Percentiles rank a stretch among this genome's conserved stretches.
phyloP scores from a whole-genome alignment of 64 coral and sea anemone genomes.

The Dendronephthya gigantea region DNA sequence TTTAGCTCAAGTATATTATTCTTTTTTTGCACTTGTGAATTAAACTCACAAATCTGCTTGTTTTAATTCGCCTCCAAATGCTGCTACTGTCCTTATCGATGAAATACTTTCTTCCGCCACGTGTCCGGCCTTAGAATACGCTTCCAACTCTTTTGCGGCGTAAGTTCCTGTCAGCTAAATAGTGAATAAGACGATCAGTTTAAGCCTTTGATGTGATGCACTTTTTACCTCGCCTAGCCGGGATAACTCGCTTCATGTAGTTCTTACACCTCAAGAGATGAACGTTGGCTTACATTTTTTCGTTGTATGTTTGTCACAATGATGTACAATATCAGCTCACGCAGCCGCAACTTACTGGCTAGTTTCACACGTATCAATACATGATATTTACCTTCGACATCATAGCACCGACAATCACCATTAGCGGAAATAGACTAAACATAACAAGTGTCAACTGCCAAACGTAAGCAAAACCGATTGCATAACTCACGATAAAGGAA shows the following conservation, averaged over 20 bases:
- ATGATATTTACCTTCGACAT: neutral
- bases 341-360: too few species aligned
- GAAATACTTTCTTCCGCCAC: constrained; percentile 11
- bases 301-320: too few species aligned
- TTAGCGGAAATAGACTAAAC: neutral
- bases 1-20: too few species aligned
- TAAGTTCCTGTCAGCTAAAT: neutral
- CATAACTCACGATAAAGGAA: neutral
- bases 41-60: neutral
- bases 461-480: neutral
- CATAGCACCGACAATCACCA: neutral
- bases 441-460: neutral
- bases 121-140: neutral
- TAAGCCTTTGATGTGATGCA: too few species aligned
- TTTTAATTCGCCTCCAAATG: neutral
- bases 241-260: too few species aligned
- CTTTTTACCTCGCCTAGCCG: too few species aligned
- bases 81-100: neutral
- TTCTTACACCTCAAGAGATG: too few species aligned
- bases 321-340: too few species aligned
- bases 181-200: too few species aligned
- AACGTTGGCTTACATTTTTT: too few species aligned
- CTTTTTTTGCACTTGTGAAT: neutral
- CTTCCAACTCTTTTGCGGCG: neutral
- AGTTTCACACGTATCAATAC: too few species aligned